Conservation (phyloP, 2,113 vertebrate species). For the Australoheros scitulus region DNA sequence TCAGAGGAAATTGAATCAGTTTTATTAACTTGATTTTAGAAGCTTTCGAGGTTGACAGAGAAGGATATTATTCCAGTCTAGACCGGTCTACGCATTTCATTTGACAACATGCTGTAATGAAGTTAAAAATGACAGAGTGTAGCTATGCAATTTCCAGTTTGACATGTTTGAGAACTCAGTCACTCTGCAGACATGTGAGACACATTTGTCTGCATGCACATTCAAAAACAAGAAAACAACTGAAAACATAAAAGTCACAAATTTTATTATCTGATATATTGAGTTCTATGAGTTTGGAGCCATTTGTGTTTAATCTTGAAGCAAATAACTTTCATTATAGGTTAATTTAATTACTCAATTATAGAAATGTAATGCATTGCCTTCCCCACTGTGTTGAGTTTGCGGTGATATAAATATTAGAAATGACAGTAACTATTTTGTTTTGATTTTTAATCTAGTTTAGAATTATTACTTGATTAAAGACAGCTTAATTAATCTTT, state of each 20-base stretch:
- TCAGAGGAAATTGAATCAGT: conserved; percentile 75
- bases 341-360: not conserved
- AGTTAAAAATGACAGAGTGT: conserved; percentile 53
- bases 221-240: not conserved
- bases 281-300: not conserved
- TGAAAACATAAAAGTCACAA: not conserved
- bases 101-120: conserved; percentile 53
- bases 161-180: conserved; percentile 41
- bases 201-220: conserved; percentile 25
- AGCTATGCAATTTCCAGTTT: conserved; percentile 34
- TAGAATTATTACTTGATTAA: not conserved
- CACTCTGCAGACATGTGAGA: conserved; percentile 55
- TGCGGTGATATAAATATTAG: not conserved
- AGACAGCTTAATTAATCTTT: not conserved
- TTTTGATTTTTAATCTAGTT: not conserved
- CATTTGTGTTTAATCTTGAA: not conserved
- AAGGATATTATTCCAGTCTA: conserved; percentile 64
- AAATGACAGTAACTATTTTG: not conserved
- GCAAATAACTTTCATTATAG: not conserved
- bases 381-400: not conserved
- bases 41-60: conserved; percentile 64
- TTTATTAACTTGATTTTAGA: conserved; percentile 68
- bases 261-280: not conserved
- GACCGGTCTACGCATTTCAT: conserved; percentile 55
- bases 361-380: not conserved